Evolutionary conservation across 2,888 invertebrate genomes (phyloP).

Genomic region (Leptinotarsa rubiginosa): DNA sequence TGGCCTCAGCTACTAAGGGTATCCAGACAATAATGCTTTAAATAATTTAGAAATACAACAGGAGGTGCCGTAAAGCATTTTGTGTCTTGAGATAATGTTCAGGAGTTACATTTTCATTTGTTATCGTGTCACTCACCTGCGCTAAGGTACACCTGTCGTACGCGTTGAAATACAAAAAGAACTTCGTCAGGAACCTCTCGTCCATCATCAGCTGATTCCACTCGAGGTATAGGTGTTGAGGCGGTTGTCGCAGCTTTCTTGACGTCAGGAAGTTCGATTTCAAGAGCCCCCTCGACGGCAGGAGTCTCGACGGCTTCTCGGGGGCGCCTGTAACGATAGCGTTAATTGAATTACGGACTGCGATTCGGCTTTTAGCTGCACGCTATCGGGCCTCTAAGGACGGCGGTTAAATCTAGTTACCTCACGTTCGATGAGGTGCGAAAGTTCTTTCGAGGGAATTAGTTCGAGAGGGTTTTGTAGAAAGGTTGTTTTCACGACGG

Average conservation of each 20-base stretch:
- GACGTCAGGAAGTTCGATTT: constrained; percentile 42
- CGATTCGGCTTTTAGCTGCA: constrained; percentile 9
- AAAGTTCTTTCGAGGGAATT: not conserved
- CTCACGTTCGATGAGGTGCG: constrained; percentile 8
- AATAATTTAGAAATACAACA: too few species aligned
- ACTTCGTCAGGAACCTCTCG: constrained; percentile 84
- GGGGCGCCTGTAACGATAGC: constrained; percentile 56
- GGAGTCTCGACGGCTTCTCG: constrained; percentile 68
- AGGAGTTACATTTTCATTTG: too few species aligned
- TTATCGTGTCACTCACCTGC: constrained; percentile 69
- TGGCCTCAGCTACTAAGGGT: too few species aligned
- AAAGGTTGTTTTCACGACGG: too few species aligned
- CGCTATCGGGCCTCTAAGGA: not conserved
- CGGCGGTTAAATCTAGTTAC: not conserved
- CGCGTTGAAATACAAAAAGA: constrained; percentile 82
- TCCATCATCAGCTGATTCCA: constrained; percentile 85
- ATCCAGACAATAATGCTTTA: too few species aligned
- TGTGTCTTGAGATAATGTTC: too few species aligned
- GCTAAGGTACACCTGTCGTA: constrained; percentile 83
- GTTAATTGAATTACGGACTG: not conserved
- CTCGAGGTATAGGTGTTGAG: constrained; percentile 72
- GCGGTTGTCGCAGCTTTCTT: constrained; percentile 59
- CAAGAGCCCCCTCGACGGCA: constrained; percentile 54
- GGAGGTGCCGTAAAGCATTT: too few species aligned
- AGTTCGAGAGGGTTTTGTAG: not conserved